phyloP scores from a whole-genome alignment of 2,888 invertebrate genomes.

The Ariolimax columbianus region DNA sequence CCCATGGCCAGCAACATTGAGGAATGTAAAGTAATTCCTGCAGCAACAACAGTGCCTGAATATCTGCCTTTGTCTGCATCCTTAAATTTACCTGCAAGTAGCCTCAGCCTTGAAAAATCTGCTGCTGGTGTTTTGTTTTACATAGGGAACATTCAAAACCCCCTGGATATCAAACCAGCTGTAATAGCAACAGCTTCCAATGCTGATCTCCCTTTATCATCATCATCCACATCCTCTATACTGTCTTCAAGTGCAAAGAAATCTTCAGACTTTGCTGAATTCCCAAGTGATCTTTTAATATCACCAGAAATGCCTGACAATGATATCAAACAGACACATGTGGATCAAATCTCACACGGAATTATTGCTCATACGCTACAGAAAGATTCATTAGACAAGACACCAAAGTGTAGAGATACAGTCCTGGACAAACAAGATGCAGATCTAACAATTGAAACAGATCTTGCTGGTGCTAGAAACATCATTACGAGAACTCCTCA shows the following conservation, averaged over 20 bases:
- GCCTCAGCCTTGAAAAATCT: background rate
- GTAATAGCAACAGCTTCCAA: background rate
- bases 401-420: background rate
- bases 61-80: background rate
- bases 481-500: background rate
- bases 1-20: background rate
- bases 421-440: background rate
- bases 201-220: background rate
- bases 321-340: background rate
- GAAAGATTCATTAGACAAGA: background rate
- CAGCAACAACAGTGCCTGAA: background rate
- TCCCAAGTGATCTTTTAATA: background rate
- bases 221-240: background rate
- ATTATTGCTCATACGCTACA: background rate
- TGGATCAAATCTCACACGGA: background rate
- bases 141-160: slow-evolving; percentile 1
- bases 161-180: background rate
- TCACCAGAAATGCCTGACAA: background rate
- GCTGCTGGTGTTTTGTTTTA: background rate
- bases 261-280: background rate
- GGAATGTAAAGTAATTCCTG: background rate
- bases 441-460: background rate
- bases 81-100: background rate
- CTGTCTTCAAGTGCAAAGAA: background rate
- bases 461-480: background rate